A percentile compares a stretch with the other conserved stretches of the same genome.
Conservation (phyloP, 2,797 vertebrate genomes). For the Amphiprion clarkii region DNA sequence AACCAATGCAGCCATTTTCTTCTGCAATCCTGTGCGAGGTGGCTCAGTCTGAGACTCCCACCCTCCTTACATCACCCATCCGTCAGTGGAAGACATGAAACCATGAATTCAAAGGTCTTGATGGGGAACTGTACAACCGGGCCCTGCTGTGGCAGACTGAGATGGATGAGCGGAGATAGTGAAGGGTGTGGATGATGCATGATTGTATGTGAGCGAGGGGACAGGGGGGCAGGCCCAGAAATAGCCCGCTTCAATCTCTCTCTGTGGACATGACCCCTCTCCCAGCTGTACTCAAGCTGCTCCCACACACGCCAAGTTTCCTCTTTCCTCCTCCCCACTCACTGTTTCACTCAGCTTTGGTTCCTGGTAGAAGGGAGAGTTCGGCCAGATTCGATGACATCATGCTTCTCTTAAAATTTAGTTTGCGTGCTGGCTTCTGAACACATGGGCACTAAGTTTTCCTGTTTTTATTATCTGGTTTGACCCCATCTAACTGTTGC, state of each 20-base stretch:
- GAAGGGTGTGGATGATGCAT: slow-evolving; percentile 81
- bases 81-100: slow-evolving; percentile 53
- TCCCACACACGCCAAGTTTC: slow-evolving; percentile 75
- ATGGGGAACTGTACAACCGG: slow-evolving; percentile 44
- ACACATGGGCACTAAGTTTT: slow-evolving; percentile 15
- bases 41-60: slow-evolving; percentile 54
- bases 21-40: slow-evolving; percentile 40
- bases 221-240: slow-evolving; percentile 73
- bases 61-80: slow-evolving; percentile 54
- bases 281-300: slow-evolving; percentile 80
- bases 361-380: slow-evolving; percentile 61
- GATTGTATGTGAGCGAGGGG: slow-evolving; percentile 78
- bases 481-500: slow-evolving; percentile 33
- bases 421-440: slow-evolving; percentile 38
- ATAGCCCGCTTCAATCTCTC: slow-evolving; percentile 82
- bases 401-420: slow-evolving; percentile 48
- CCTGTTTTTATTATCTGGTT: slow-evolving; percentile 29
- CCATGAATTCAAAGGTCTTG: slow-evolving; percentile 62
- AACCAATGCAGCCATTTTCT: slow-evolving; percentile 75
- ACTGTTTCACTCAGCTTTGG: slow-evolving; percentile 61
- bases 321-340: slow-evolving; percentile 64
- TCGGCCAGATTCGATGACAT: slow-evolving; percentile 69
- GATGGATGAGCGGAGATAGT: slow-evolving; percentile 76
- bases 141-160: slow-evolving; percentile 57
- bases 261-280: slow-evolving; percentile 81